Base-by-base conservation (phyloP, 2,113 vertebrate species). In the Heterotis niloticus region DNA sequence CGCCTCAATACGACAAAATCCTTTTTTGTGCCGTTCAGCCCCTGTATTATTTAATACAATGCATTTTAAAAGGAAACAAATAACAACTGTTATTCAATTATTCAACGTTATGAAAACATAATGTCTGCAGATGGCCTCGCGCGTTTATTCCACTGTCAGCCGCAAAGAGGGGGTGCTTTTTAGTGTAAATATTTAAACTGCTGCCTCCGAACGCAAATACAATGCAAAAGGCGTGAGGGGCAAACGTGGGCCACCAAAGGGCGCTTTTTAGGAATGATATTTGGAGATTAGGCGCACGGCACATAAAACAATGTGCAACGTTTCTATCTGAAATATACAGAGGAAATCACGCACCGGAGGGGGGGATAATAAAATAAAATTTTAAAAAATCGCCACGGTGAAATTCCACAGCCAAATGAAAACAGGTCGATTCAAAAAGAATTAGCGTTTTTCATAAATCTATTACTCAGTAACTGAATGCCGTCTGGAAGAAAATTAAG, bases 31-130 rank as follows among this genome's bases (percentile, higher is more conserved):
- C 65, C 79, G 75, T 79, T 80, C 82, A 83, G 80, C 14, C 59
- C 77, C 81, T 90, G 51, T 82, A 90, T 89, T 90, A 91, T 91
- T 91, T 82, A 89, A 62, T 77, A 13, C 78, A 76, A 84, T 82
- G 77, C 81, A 85, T 86, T 82, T 78, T 62, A 75, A 76, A 59
- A 1, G 72, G 80, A 60, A 23, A 80, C 75, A 84, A 88, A 85
- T 79, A 86, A 86, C 86, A 87, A 76, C 44, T 84, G 85, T 57
- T 54, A 79, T 79, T 90, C 10, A 89, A 89, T 91, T 86, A 91
- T 88, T 88, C 80, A 89, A 75, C 13, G 2, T 20, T 54, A 80
- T 90, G 81, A 87, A 89, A 87, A 81, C 23, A 29, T 82, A 82
- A 90, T 85, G 85, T 52, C 71, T 76, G 60, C 88, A 88, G 89